Base-by-base conservation (phyloP, 2,888 invertebrate genomes). In the Terebella lapidaria region DNA sequence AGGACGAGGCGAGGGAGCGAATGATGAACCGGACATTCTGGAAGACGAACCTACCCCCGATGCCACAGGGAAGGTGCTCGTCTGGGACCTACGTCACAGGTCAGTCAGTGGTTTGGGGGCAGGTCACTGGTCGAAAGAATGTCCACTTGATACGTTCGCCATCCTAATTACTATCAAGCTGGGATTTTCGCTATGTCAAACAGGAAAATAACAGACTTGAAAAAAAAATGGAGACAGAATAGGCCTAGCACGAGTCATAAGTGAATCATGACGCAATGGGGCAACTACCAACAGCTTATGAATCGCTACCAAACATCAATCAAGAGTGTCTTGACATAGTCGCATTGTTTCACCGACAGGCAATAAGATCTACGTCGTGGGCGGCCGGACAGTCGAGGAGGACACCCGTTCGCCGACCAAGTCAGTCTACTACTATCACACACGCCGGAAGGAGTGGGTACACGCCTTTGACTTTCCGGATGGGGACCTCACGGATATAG, bases 401-500 rank as follows among this genome's bases (percentile, higher is more conserved):
- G 15, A 45, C 15, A 15, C 5, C 22, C 18, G 46, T 4, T 52
- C 51, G 15, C 24, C 5, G 15, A 22, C 49, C 10, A 56, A 22
- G 22, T n/a, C 47, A 5, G 56, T 56, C 18, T 46, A 56, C 5
- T 45, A 56, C n/a, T 56, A 20, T 47, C 35, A 56, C 46, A 20
- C n/a, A 10, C 5, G 47, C 15, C 49, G 18, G 47, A 46, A 24
- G 24, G 10, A 47, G 47, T 45, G 56, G 35, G 4, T n/a, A 5
- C 15, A 5, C 5, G 46, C 46, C 24, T 56, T 56, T 24, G 5
- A 5, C 27, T 22, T 56, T 10, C 49, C 49, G 3, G 46, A 56
- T 22, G 56, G 47, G 4, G 56, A 56, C 15, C 49, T 52, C 25
- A 35, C 18, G 20, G 5, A 49, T 18, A 47, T 56, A 5, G 45